Evolutionary conservation across 2,888 invertebrate species (phyloP).

Genomic region (Idaea dimidiata): DNA sequence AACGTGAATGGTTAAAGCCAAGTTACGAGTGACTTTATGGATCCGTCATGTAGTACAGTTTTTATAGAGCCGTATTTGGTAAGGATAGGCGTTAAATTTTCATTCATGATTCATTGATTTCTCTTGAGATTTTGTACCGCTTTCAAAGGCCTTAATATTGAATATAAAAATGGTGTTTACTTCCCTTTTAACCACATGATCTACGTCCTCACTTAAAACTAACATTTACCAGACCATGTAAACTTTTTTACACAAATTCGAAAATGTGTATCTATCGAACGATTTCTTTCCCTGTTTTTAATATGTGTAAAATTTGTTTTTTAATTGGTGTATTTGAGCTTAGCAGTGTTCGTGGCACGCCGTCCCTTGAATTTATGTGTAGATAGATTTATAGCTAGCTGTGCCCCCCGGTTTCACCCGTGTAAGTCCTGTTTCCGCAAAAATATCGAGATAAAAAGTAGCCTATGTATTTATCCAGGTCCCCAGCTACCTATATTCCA

Average conservation of each 20-base stretch:
- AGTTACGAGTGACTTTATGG: slow-evolving; percentile 22
- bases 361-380: too few species aligned
- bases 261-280: neutral
- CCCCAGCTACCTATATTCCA: too few species aligned
- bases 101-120: slow-evolving; percentile 24
- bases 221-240: too few species aligned
- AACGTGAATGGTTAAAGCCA: slow-evolving; percentile 35
- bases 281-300: neutral
- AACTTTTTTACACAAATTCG: too few species aligned
- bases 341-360: neutral
- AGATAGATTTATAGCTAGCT: too few species aligned
- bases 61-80: slow-evolving; percentile 13
- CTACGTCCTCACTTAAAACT: neutral
- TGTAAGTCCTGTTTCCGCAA: too few species aligned
- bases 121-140: slow-evolving; percentile 14
- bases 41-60: slow-evolving; percentile 20
- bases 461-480: too few species aligned
- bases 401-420: too few species aligned
- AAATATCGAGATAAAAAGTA: too few species aligned
- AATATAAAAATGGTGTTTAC: slow-evolving; percentile 13
- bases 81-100: slow-evolving; percentile 16
- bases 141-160: neutral
- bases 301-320: neutral
- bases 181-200: neutral
- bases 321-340: neutral